Base-by-base conservation (phyloP, 2,888 invertebrate species). In the Anticlea derivata region DNA sequence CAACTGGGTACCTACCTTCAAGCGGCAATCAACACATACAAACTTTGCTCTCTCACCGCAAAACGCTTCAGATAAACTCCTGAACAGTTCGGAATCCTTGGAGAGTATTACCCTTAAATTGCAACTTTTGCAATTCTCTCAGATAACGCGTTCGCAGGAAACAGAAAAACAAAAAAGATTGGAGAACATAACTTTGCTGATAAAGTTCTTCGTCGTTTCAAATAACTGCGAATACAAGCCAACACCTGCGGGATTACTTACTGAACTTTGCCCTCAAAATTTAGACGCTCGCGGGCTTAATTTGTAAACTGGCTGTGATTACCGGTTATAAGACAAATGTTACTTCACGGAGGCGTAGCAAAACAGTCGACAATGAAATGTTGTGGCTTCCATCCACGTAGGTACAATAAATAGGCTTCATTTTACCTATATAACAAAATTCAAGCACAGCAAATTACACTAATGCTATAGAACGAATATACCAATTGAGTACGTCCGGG, bases 171-270 rank as follows among this genome's bases (percentile, higher is more conserved):
- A 61, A 62, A 63, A 56, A 56, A 61, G 60, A 66, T 58, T 44
- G 40, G 58, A 66, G 43, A 56, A 57, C 58, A 60, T 55, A 68
- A 72, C 61, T 73, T 66, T 47, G 60, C 61, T 71, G 61, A 67
- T 54, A 68, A 78, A 79, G 68, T 80, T 80, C 61, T 57, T 58
- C 65, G 63, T 65, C 66, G 67, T 69, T 71, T 67, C 68, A 55
- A 74, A 75, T 71, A 76, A 75, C 69, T 72, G 73, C 66, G 69
- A 73, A 78, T 72, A 76, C 70, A 73, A 68, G 68, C 69, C 68
- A 63, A 66, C 75, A 81, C 76, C 77, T 77, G 77, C 59, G 74
- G 74, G 75, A 74, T 70, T 73, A 70, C 70, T 75, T 66, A 65
- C 55, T 62, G 56, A 76, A 76, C 68, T 75, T 69, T 52, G 55